Conservation (phyloP, 2,888 invertebrate genomes). For the Willowsia nigromaculata region DNA sequence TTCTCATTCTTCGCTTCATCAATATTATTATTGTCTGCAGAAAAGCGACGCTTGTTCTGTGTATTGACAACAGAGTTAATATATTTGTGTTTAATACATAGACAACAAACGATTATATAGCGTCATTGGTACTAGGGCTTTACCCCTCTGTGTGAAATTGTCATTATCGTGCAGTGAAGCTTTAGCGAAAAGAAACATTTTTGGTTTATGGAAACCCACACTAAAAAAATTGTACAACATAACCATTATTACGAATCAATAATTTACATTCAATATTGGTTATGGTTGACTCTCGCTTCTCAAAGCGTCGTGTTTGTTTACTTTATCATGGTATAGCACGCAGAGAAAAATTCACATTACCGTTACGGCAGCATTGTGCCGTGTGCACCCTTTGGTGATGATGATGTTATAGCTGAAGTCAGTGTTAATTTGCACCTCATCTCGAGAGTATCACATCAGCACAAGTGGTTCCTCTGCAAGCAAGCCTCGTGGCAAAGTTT, state of each 20-base stretch:
- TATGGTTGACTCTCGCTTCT: not conserved
- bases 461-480: not conserved
- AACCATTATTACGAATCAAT: constrained; percentile 3
- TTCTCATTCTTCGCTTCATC: not conserved
- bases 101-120: not conserved
- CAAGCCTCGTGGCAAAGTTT: not conserved
- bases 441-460: not conserved
- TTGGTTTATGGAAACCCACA: constrained; percentile 2
- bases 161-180: not conserved
- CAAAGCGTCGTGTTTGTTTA: not conserved
- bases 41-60: not conserved
- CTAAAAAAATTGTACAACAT: not conserved
- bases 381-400: not conserved
- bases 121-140: not conserved
- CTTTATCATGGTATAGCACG: not conserved
- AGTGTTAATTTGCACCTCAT: constrained; percentile 36
- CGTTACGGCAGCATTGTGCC: not conserved
- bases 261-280: not conserved
- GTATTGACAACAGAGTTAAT: not conserved
- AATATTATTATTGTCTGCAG: not conserved
- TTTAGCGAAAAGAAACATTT: not conserved
- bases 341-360: not conserved
- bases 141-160: not conserved
- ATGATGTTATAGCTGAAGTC: constrained; percentile 2
- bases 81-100: not conserved